Percentiles rank a stretch among this genome's conserved stretches.
These are phyloP conservation scores for Perodicticus potto DNA, from an alignment of 2,797 vertebrate species.

Conservation along the genomic window DNA sequence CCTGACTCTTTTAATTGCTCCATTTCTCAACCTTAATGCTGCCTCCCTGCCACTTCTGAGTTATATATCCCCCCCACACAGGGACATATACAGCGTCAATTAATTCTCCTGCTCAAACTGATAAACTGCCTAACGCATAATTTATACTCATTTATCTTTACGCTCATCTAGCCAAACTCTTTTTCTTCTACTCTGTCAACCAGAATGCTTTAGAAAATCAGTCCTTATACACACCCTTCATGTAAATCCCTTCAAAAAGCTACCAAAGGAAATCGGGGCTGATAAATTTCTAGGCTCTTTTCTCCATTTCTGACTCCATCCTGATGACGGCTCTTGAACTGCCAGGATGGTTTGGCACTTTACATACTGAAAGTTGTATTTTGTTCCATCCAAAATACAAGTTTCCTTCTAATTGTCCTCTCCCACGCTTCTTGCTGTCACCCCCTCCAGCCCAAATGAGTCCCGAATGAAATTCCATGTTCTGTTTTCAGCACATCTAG, in stretches of 20 bases:
- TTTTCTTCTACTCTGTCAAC: conserved; percentile 55
- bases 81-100: conserved; percentile 36
- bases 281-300: not conserved
- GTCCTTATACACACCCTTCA: not conserved
- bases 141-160: conserved; percentile 80
- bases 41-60: conserved; percentile 69
- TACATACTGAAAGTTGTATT: not conserved
- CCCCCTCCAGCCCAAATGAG: not conserved
- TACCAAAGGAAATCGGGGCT: not conserved
- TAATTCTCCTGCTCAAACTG: conserved; percentile 73
- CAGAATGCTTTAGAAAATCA: conserved; percentile 38
- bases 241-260: not conserved
- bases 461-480: not conserved
- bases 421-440: not conserved
- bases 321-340: not conserved
- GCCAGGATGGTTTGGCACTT: not conserved
- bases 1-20: conserved; percentile 78
- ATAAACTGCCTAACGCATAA: conserved; percentile 75
- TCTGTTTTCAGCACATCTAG: not conserved
- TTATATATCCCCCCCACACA: conserved; percentile 39
- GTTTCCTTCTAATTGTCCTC: not conserved
- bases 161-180: conserved; percentile 65
- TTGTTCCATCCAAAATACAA: not conserved
- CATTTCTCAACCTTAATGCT: conserved; percentile 78
- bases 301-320: not conserved